Evolutionary conservation across 2,888 invertebrate species (phyloP).

Genomic region (Clivina fossor): DNA sequence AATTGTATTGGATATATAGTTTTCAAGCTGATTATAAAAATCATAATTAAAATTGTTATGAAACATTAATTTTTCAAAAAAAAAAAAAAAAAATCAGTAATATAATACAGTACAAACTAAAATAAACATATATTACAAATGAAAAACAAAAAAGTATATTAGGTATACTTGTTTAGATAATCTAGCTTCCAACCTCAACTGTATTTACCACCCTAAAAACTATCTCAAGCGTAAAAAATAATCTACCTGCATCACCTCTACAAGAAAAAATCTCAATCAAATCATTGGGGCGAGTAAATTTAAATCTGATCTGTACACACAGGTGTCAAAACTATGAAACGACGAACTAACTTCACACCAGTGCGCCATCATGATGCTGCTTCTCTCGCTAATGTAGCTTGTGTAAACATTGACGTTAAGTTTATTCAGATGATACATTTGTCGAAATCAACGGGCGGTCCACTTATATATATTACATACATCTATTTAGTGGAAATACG

Average conservation of each 20-base stretch:
- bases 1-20: no score
- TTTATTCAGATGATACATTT: constrained; percentile 1
- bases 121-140: no score
- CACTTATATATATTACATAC: not conserved
- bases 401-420: constrained; percentile 14
- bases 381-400: not conserved
- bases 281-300: not conserved
- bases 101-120: no score
- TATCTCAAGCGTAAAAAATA: not conserved
- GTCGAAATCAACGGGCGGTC: constrained; percentile 10
- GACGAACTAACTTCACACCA: not conserved
- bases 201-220: no score
- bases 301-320: constrained; percentile 8
- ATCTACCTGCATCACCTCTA: constrained; percentile 13
- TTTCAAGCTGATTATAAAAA: no score
- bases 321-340: not conserved
- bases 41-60: no score
- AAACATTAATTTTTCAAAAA: no score
- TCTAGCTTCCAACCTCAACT: no score
- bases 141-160: no score
- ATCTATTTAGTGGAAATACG: not conserved
- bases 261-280: not conserved
- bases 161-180: no score
- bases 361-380: not conserved
- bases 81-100: no score